Evolutionary conservation across 2,113 vertebrate genomes (phyloP).

Genomic region (Tympanuchus pallidicinctus): DNA sequence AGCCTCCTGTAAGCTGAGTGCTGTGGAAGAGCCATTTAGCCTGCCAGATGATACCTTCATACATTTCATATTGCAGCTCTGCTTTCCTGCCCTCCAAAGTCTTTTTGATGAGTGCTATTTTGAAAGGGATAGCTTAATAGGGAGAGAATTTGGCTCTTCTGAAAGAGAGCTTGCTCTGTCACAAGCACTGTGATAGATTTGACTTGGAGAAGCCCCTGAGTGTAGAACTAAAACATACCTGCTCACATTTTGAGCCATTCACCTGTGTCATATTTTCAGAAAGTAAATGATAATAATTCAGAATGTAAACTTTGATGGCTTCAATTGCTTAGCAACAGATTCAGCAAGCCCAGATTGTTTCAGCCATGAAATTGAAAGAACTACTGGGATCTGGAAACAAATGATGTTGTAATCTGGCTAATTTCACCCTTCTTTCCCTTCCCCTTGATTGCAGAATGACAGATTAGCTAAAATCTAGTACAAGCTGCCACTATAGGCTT

Average conservation of each 20-base stretch:
- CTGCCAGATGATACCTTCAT: neutral
- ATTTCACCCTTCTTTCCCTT: neutral
- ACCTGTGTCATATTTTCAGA: slow-evolving; percentile 13
- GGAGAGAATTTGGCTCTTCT: neutral
- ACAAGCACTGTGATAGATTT: neutral
- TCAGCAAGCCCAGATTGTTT: slow-evolving; percentile 10
- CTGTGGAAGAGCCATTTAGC: neutral
- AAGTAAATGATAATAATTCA: slow-evolving; percentile 35
- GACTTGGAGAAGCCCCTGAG: neutral
- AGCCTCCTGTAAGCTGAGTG: neutral
- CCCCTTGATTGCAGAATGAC: neutral
- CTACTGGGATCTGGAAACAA: neutral
- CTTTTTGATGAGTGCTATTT: neutral
- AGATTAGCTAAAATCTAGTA: neutral
- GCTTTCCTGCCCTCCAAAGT: neutral
- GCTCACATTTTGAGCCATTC: slow-evolving; percentile 10
- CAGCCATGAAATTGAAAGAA: slow-evolving; percentile 8
- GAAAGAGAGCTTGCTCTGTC: neutral
- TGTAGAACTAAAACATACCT: neutral
- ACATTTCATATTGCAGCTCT: neutral
- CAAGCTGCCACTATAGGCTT: neutral
- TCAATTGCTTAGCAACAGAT: slow-evolving; percentile 65
- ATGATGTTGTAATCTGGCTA: neutral
- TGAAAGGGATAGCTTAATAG: neutral
- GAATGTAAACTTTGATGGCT: slow-evolving; percentile 33